phyloP scores from a whole-genome alignment of 2,797 vertebrate species.

The Acipenser transmontanus region DNA sequence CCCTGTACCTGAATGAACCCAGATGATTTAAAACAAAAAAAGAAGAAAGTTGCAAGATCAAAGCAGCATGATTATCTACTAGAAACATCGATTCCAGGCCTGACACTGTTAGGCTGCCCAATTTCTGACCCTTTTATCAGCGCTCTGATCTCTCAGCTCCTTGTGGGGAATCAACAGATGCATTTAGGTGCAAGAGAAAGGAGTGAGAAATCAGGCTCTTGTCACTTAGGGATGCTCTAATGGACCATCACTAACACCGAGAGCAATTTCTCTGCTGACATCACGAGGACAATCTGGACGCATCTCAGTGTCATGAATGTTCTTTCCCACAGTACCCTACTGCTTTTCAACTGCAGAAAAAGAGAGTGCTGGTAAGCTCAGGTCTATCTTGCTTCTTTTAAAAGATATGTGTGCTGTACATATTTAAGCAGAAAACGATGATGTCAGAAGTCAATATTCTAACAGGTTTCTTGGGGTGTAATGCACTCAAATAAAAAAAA shows the following conservation, averaged over 20 bases:
- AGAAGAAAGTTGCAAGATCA: not conserved
- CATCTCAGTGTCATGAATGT: not conserved
- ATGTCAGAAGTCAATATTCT: no score
- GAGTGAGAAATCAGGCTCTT: not conserved
- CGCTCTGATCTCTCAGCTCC: not conserved
- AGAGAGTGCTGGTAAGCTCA: not conserved
- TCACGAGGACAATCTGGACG: not conserved
- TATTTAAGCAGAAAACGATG: no score
- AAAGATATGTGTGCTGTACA: not conserved
- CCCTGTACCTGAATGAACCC: not conserved
- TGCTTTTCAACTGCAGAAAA: not conserved
- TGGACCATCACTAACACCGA: conserved; percentile 3
- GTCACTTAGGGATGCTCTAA: conserved; percentile 1
- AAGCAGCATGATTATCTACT: not conserved
- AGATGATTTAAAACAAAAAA: not conserved
- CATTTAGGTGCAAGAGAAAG: not conserved
- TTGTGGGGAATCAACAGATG: not conserved
- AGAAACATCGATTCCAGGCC: not conserved
- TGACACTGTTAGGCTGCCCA: not conserved
- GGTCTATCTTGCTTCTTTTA: not conserved
- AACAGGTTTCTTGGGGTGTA: no score
- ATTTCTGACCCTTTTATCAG: conserved; percentile 1
- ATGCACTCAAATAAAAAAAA: no score
- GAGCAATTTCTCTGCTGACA: not conserved
- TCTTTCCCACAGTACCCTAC: not conserved